Percentiles rank a stretch among this genome's conserved stretches.
These are phyloP conservation scores for Goniozus legneri DNA, from an alignment of 1,140 invertebrate genomes.

Conservation along the genomic window DNA sequence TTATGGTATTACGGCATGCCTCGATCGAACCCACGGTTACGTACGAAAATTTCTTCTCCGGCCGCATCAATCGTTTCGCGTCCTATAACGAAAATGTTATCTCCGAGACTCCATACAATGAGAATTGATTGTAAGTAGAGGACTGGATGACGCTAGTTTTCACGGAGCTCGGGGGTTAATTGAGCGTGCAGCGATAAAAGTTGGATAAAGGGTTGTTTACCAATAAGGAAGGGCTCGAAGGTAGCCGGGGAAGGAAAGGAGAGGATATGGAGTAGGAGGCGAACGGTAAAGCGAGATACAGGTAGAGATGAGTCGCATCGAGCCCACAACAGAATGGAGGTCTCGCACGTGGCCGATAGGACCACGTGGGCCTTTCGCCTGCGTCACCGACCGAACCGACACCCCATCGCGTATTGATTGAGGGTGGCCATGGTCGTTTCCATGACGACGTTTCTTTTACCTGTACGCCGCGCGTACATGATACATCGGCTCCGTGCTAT, in stretches of 20 bases:
- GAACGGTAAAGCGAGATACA: background rate
- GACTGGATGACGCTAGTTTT: no score
- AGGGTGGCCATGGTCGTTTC: conserved; percentile 47
- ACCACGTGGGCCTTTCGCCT: conserved; percentile 39
- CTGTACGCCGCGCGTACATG: conserved; percentile 21
- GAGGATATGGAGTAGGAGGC: background rate
- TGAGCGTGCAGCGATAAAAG: no score
- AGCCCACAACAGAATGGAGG: background rate
- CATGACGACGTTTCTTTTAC: conserved; percentile 45
- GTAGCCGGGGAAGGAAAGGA: background rate
- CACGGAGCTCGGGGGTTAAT: no score
- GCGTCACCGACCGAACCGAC: conserved; percentile 35
- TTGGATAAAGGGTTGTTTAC: no score
- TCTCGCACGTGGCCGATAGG: conserved; percentile 25
- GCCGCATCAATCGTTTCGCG: no score
- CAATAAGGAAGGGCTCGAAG: no score
- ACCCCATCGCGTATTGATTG: conserved; percentile 44
- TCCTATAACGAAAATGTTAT: no score
- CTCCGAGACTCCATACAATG: no score
- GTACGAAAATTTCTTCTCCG: no score
- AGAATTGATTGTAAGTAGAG: no score
- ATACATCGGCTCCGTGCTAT: background rate
- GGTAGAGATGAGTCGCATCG: background rate
- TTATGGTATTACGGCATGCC: no score
- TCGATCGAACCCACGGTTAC: no score